A percentile compares a stretch with the other conserved stretches of the same genome.
phyloP scores from a whole-genome alignment of 2,797 vertebrate species.

The Protonibea diacanthus region DNA sequence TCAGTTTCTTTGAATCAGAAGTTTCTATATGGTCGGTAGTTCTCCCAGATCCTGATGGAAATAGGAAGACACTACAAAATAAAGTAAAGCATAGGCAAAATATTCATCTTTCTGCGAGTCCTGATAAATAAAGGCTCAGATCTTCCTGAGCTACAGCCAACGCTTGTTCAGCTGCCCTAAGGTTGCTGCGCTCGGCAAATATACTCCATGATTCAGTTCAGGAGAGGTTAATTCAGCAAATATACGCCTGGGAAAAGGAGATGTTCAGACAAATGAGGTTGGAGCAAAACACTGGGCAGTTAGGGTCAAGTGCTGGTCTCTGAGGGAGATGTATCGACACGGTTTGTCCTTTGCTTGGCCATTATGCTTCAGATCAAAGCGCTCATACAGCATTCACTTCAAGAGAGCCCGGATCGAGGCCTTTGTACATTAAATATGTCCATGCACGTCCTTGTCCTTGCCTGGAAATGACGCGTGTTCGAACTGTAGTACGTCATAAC shows the following conservation, averaged over 20 bases:
- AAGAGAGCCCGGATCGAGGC: not conserved
- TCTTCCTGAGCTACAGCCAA: not conserved
- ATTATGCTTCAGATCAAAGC: constrained; percentile 5
- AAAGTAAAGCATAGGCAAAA: not conserved
- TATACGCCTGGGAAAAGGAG: constrained; percentile 9
- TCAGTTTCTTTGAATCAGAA: too few species aligned
- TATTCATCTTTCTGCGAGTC: not conserved
- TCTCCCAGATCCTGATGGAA: not conserved
- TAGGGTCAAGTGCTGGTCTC: constrained; percentile 17
- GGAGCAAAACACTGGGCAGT: not conserved
- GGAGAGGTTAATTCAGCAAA: constrained; percentile 49
- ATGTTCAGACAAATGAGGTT: constrained; percentile 30
- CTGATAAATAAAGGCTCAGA: not conserved
- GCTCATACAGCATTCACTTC: not conserved
- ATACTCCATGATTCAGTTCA: constrained; percentile 38
- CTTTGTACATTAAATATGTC: not conserved
- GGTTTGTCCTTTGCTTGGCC: constrained; percentile 1
- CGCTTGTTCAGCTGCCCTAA: constrained; percentile 6
- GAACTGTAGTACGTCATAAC: not conserved
- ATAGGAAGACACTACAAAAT: not conserved
- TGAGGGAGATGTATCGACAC: not conserved
- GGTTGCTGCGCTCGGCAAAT: constrained; percentile 30
- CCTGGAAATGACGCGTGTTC: not conserved
- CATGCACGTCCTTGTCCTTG: too few species aligned
- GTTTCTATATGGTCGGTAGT: not conserved